Evolutionary conservation across 1,140 invertebrate genomes (phyloP), one percentile per base, ranked within the genome.

Genomic region (Vollenhovia emeryi): DNA sequence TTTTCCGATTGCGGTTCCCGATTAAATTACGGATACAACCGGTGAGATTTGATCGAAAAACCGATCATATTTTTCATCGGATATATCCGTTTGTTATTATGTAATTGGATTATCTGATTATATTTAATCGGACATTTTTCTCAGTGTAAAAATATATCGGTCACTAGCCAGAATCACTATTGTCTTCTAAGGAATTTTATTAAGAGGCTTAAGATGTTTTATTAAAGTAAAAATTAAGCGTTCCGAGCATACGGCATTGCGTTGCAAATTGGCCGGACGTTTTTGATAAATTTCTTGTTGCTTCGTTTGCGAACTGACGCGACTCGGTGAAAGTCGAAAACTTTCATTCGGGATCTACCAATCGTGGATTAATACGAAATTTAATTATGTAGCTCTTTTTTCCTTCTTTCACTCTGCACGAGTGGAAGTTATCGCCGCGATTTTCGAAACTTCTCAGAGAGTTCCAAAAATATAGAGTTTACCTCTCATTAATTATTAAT

Each of bases 261-360:
- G 9, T 48, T 52, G 27, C 6, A 30, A 73, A 73, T 50, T 55
- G 4, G 15, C 40, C 33, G 13, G 48, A 15, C 40, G n/a, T 79
- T 66, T 33, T 50, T 40, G 4, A 66, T 24, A 5, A 64, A 78
- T 15, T 33, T 68, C 30, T 45, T 27, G 18, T 45, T 59, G 1
- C 33, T 40, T 64, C 40, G 15, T 64, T n/a, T 48, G n/a, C 4
- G 1, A 66, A 50, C 7, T 68, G 59, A 36, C 27, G 40, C 4
- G 13, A 52, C 1, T 33, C 8, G 2, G 62, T 79, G 60, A 79
- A 79, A 79, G 76, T 52, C 21, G 9, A 24, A 13, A 68, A 68
- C 76, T 79, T 52, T 68, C 75, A 13, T 79, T 36, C 33, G 60
- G 33, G 21, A 68, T 24, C 6, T 18, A 3, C 15, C 11, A 21